These are phyloP conservation scores for Lepilemur ruficaudatus DNA, from an alignment of 2,797 vertebrate genomes.

Conservation along the genomic window DNA sequence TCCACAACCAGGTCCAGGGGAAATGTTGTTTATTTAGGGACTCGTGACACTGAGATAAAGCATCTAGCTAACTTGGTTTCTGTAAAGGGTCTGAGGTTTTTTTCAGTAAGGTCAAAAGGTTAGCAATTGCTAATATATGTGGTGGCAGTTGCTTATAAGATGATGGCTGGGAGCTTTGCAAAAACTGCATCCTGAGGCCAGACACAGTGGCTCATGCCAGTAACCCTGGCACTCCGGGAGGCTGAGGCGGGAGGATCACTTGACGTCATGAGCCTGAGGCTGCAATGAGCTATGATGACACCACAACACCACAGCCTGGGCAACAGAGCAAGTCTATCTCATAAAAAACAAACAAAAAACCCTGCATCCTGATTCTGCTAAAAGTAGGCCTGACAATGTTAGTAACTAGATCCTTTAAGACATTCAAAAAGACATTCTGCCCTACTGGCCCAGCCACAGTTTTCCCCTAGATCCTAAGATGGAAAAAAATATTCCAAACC, in stretches of 20 bases:
- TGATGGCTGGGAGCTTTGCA: neutral
- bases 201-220: neutral
- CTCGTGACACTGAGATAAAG: neutral
- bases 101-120: constrained; percentile 27
- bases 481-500: neutral
- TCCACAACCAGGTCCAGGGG: neutral
- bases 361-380: constrained; percentile 2
- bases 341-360: neutral
- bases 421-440: constrained; percentile 7
- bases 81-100: neutral
- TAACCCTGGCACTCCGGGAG: neutral
- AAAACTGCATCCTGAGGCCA: neutral
- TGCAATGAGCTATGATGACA: neutral
- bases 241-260: neutral
- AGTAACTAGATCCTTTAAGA: constrained; percentile 1
- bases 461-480: neutral
- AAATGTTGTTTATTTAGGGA: neutral
- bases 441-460: neutral
- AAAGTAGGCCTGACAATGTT: constrained; percentile 1
- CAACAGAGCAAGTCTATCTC: neutral
- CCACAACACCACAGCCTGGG: neutral
- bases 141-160: neutral
- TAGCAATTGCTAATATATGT: constrained; percentile 33
- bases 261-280: neutral
- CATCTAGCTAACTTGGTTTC: neutral